Evolutionary conservation across 2,888 invertebrate genomes (phyloP), one percentile per base, ranked within the genome.

Genomic region (Mythimna pallens): DNA sequence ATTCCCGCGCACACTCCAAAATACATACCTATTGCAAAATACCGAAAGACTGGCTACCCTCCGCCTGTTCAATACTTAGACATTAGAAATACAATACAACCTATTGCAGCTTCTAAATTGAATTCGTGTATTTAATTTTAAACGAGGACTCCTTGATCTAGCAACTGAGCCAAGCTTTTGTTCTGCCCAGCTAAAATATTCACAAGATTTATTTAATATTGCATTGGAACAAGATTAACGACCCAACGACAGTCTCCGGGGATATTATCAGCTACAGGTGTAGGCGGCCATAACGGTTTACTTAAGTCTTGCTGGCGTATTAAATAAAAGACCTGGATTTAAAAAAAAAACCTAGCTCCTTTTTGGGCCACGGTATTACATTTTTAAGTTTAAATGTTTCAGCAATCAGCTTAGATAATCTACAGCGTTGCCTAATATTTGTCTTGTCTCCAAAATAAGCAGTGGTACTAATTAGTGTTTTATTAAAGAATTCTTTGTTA

Each of bases 151-250:
- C 36, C 54, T 64, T n/a, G 55, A 36, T 52, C 20, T 74, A 68
- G 30, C 55, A 61, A n/a, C 55, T 57, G 54, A 54, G 58, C 47
- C 55, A 70, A 67, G 22, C 47, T 64, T 77, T 77, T 71, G 70
- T 82, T 58, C 50, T 43, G 58, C 20, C 54, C 22, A 47, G 30
- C 40, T 75, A 25, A 70, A 77, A 68, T 72, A 74, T 83, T 72
- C 22, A 20, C 64, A 55, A 65, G 36, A 66, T 81, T 50, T 70
- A 65, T 65, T 79, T 69, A 76, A 73, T 76, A 79, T 72, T 76
- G 70, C 62, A 71, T 40, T 81, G 55, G 25, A 40, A 71, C 70
- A 69, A 81, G 78, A 81, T 81, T 64, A 73, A 79, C 74, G 62
- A 74, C 64, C 62, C 65, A 52, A 58, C 57, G 67, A 67, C 70